Evolutionary conservation across 2,888 invertebrate species (phyloP).

Genomic region (Brenthis daphne): DNA sequence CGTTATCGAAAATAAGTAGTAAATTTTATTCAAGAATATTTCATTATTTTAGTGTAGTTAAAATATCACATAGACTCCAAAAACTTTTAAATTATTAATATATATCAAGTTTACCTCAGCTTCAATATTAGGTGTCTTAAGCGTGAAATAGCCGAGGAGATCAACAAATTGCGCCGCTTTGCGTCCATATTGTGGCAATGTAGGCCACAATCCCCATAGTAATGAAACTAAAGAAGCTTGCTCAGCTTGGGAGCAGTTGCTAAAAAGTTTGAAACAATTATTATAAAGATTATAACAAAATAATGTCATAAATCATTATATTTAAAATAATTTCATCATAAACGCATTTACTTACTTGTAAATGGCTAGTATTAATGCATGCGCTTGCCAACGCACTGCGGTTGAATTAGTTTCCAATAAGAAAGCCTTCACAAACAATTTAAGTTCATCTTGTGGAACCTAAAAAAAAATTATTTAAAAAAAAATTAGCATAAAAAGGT

Average conservation of each 20-base stretch:
- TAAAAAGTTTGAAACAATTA: conserved; percentile 47
- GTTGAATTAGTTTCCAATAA: conserved; percentile 96
- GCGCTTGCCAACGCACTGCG: conserved; percentile 97
- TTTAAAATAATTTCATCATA: neutral
- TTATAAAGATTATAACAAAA: neutral
- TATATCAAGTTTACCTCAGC: conserved; percentile 72
- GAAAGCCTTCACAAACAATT: conserved; percentile 93
- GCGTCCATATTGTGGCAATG: conserved; percentile 93
- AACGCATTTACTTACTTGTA: conserved; percentile 84
- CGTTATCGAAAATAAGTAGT: neutral
- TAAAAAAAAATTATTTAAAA: conserved; percentile 41
- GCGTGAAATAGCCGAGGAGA: conserved; percentile 95
- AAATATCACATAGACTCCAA: no score
- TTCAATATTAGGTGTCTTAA: conserved; percentile 89
- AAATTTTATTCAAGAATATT: neutral
- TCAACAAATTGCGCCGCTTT: conserved; percentile 99
- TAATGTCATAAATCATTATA: neutral
- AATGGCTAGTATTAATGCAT: conserved; percentile 91
- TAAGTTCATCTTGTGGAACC: conserved; percentile 84
- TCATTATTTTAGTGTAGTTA: no score
- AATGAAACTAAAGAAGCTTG: conserved; percentile 91
- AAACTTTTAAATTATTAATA: no score
- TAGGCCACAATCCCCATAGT: conserved; percentile 96
- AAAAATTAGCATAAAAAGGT: neutral
- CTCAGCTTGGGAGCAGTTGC: conserved; percentile 89